Percentiles rank a stretch among this genome's conserved stretches.
phyloP scores from a whole-genome alignment of 2,113 vertebrate species.

The Meles meles region DNA sequence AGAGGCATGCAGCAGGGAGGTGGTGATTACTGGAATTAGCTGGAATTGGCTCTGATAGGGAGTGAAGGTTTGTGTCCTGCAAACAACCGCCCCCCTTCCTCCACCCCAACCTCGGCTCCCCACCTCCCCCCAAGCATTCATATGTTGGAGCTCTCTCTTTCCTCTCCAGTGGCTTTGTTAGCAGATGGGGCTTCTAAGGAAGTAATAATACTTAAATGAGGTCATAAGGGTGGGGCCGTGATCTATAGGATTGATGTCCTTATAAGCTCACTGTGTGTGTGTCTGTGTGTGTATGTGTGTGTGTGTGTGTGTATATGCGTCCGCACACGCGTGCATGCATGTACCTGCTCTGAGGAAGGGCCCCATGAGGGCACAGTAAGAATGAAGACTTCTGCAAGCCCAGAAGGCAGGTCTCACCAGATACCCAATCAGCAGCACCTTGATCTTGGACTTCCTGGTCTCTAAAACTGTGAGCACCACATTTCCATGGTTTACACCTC shows the following conservation, averaged over 20 bases:
- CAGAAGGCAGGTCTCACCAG: neutral
- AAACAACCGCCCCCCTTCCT: too few species aligned
- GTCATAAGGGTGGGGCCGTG: neutral
- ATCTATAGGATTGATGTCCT: neutral
- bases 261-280: neutral
- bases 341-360: neutral
- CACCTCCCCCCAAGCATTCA: rapidly evolving
- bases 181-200: neutral
- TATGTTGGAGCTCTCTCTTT: neutral
- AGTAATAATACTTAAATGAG: neutral
- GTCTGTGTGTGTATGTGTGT: neutral
- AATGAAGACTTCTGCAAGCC: neutral
- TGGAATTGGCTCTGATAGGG: neutral
- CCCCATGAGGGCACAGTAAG: neutral
- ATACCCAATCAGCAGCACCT: neutral
- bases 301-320: neutral
- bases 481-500: neutral
- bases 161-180: neutral
- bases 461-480: neutral
- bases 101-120: too few species aligned
- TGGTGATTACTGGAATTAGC: neutral
- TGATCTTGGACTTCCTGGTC: neutral
- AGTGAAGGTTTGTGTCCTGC: neutral
- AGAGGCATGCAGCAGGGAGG: neutral
- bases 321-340: rapidly evolving